Evolutionary conservation across 1,140 invertebrate genomes (phyloP), one percentile per base, ranked within the genome.

Genomic region (Trachelipus rathkii): DNA sequence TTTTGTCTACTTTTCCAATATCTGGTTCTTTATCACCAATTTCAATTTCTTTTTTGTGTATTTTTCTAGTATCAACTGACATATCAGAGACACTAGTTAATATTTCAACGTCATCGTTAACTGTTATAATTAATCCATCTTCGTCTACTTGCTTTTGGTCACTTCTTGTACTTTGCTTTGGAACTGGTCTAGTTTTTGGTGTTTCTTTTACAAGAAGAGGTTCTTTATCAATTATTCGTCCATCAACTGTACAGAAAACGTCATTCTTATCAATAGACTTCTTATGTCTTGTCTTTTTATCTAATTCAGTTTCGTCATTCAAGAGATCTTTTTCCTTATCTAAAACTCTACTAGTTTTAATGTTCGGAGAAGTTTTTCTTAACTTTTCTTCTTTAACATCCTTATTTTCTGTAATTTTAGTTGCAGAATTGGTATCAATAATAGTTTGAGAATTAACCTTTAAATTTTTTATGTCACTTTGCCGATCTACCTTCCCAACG

Each of bases 91-190:
- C n/a, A n/a, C n/a, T n/a, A n/a, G n/a, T n/a, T n/a, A n/a, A n/a
- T 19, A 21, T 69, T 33, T 44, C 44, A 7, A 45, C 24, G 8
- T 53, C 71, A 11, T 46, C 60, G 10, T 71, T 73, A 15, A 19
- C 44, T 5, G 45, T 46, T 21, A 72, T 53, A 21, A 44, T 13
- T 43, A 53, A 71, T 33, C 72, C 76, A 11, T 68, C 21, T 44
- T 73, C 23, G 7, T 71, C 74, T 70, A 66, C 60, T 23, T 70
- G 44, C 23, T 76, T 44, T 70, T 68, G 67, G 33, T 75, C 68
- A 68, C 44, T 23, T 60, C 24, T 75, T 7, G 21, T 53, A 23
- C 46, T 45, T 75, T 33, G 10, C 24, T 70, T 10, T 75, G 10
- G 19, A n/a, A 44, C 66, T 6, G 50, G 50, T 60, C 19, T 60